Evolutionary conservation across 2,113 vertebrate genomes (phyloP).

Genomic region (Heterotilapia buettikoferi): DNA sequence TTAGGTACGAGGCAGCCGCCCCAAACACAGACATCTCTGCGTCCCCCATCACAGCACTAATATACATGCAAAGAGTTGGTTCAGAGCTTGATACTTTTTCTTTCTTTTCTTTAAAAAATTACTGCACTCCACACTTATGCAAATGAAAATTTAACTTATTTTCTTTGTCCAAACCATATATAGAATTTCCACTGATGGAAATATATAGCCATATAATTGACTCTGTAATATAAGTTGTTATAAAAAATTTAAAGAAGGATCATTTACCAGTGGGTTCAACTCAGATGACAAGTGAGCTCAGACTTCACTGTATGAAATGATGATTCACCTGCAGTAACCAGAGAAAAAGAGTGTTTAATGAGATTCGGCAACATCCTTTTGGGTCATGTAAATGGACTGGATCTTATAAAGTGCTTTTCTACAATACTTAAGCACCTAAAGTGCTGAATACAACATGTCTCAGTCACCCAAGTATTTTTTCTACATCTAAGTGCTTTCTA

Average conservation of each 20-base stretch:
- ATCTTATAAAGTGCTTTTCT: not conserved
- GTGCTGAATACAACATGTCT: not conserved
- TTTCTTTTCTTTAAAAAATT: not conserved
- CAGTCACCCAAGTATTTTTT: not conserved
- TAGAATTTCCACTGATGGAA: not conserved
- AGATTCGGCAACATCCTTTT: not conserved
- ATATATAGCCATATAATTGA: not conserved
- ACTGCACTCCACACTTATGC: not conserved
- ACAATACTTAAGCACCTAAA: not conserved
- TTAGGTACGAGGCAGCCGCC: constrained; percentile 74
- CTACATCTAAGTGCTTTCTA: not conserved
- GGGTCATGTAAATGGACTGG: not conserved
- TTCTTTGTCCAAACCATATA: not conserved
- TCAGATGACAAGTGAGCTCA: not conserved
- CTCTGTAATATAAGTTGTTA: not conserved
- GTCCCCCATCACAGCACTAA: constrained; percentile 73
- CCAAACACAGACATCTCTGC: constrained; percentile 78
- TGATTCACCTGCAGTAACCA: constrained; percentile 30
- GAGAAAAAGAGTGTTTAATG: not conserved
- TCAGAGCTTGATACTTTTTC: not conserved
- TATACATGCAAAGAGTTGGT: not conserved
- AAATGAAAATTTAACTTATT: not conserved
- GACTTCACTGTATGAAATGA: not conserved
- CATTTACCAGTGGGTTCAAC: constrained; percentile 39
- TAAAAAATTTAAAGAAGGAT: not conserved